These are phyloP conservation scores for Hippocampus guttulatus DNA, from an alignment of 2,113 vertebrate genomes.

Conservation along the genomic window DNA sequence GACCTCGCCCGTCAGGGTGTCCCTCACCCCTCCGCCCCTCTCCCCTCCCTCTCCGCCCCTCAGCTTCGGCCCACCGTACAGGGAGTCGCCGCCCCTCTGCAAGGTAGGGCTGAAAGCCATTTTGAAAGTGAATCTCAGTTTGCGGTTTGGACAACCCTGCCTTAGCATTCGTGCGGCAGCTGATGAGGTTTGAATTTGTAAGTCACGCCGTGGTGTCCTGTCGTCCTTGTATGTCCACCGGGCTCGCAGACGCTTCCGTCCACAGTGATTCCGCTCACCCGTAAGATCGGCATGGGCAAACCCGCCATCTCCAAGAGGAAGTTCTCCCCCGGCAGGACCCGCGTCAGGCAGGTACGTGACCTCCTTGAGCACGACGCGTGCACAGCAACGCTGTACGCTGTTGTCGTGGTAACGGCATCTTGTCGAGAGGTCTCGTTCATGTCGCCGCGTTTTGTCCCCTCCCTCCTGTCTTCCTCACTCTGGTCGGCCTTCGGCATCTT, in stretches of 20 bases:
- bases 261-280: constrained; percentile 81
- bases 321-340: constrained; percentile 90
- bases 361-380: background rate
- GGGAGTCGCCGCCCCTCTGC: constrained; percentile 39
- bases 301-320: constrained; percentile 97
- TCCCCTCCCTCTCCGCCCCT: constrained; percentile 45
- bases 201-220: background rate
- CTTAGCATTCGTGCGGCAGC: too few species aligned
- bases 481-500: background rate
- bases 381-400: background rate
- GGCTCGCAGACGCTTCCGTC: constrained; percentile 35
- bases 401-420: constrained; percentile 8
- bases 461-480: background rate
- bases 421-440: constrained; percentile 53
- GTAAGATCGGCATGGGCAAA: constrained; percentile 98
- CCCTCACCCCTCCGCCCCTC: constrained; percentile 46
- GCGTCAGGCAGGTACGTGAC: constrained; percentile 84
- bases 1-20: constrained; percentile 54
- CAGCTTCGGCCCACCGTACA: background rate
- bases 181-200: background rate
- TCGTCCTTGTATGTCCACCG: background rate
- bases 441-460: constrained; percentile 85
- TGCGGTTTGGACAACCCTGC: too few species aligned
- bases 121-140: too few species aligned
- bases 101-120: constrained; percentile 31